Evolutionary conservation across 2,113 vertebrate species (phyloP), one percentile per base, ranked within the genome.

Genomic region (Gobiocypris rarus): DNA sequence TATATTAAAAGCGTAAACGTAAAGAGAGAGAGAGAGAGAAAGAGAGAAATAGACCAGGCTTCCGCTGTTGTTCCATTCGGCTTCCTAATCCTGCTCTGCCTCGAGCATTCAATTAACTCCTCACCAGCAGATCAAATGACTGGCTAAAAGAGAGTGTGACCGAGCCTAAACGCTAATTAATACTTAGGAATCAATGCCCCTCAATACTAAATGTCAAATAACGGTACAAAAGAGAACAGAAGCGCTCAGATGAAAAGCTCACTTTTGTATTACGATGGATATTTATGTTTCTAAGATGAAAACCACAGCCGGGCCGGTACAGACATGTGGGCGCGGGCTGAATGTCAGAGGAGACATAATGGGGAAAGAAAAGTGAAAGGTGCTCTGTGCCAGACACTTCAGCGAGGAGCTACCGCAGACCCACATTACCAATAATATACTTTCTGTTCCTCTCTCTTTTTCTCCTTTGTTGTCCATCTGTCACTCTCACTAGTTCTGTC

Each of bases 151-250:
- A 77, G 79, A 85, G 73, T 11, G 22, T 48, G 73, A 86, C 75
- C 78, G 80, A 81, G 77, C 77, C 84, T 71, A 88, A 88, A 88
- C 76, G 84, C 87, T 86, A 88, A 86, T 88, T 88, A 88, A 88
- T 86, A 84, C 85, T 88, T 88, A 88, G 84, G 71, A 82, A 88
- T 88, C 84, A 84, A 86, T 88, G 84, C 87, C 77, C 82, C 54
- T 88, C 87, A 75, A 59, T 76, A 79, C 43, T 70, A 56, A 71
- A 83, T 84, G 87, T 86, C 84, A 86, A 86, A 75, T 76, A 85
- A 76, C 81, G 73, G 69, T 82, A 73, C 71, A 81, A 82, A 54
- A 28, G 52, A 15, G 75, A 83, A 61, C 75, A 84, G 73, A 71
- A 63, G 52, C 63, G 81, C 54, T 75, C 22, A 54, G 75, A 26